Evolutionary conservation across 1,140 invertebrate species (phyloP), one percentile per base, ranked within the genome.

Genomic region (Drosophila mayri): DNA sequence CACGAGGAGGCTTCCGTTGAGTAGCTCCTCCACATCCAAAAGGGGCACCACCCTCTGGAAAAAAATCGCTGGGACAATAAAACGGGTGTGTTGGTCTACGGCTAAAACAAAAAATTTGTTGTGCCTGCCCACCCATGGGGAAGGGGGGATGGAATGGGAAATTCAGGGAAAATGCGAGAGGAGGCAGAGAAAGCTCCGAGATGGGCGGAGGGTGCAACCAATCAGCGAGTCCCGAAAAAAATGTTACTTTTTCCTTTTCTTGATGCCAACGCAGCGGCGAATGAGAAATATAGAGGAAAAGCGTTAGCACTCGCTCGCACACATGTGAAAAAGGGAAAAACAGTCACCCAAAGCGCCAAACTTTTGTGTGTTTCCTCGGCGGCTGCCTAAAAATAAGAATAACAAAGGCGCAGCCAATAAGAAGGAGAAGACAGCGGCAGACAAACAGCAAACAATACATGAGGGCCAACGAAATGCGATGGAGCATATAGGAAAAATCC

Each of bases 231-330:
- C 72, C 72, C 76, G 73, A 68, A 88, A 66, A 66, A 87, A 80
- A 68, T 68, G 72, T 52, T 74, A 80, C 84, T 87, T 87, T 88
- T 87, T 87, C 80, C 64, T 87, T 87, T 87, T 87, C 84, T 87
- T 87, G 76, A 87, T 84, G 79, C 76, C 61, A 77, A 80, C 85
- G 64, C 75, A 52, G 47, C 84, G 83, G 73, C 84, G 84, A 87
- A 87, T 87, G 84, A 88, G 80, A 88, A 88, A 83, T 88, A 77
- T 88, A 88, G 84, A 68, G 76, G 63, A 72, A 86, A 73, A 84
- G 62, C 79, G 80, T 76, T 70, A 67, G 70, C 58, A 62, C 38
- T 58, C 60, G 47, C 62, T 80, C 62, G 35, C 62, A 55, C 65
- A 54, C 61, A 63, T 74, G 60, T 65, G 75, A 32, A 32, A 14